Base-by-base conservation (phyloP, 1,140 invertebrate species). In the Cecropterus lyciades region DNA sequence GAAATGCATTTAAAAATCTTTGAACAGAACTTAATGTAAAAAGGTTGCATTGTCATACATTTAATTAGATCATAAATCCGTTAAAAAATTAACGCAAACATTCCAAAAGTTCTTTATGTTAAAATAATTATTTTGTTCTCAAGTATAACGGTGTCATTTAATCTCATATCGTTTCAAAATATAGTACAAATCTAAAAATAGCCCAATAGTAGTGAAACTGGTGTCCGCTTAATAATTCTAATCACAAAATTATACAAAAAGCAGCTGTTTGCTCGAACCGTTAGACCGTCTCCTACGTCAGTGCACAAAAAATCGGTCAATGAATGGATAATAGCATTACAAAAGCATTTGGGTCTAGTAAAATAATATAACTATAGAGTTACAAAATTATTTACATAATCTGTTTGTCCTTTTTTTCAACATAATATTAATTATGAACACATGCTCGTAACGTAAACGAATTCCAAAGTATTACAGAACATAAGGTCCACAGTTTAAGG, bases 401-500 rank as follows among this genome's bases (percentile, higher is more conserved):
- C 9, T 4, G 3, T 7, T 33, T 33, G 30, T 1, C 7, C 16
- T 59, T 42, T 24, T 5, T 24, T 24, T 3, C 1, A 24, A 59
- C 45, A 59, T 59, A 24, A 30, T 59, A 13, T 33, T 46, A 16
- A 59, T 46, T 57, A 59, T 30, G 14, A 46, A 6, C 46, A 27
- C 10, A 7, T n/a, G n/a, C n/a, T n/a, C 20, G 24, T 57, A 27
- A 17, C 13, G 13, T 46, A 55, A 59, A 51, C 24, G 15, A 46
- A 59, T 59, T 59, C 56, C 56, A 24, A 59, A 30, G 56, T 59
- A 48, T 59, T 59, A 30, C 56, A 59, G 24, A 57, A 57, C 20
- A 51, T 51, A 37, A 42, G 15, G 13, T 40, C 43, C 37, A 42
- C 42, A 48, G 10, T 62, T 63, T 48, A 37, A 62, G 49, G 49